Evolutionary conservation across 2,888 invertebrate genomes (phyloP), one percentile per base, ranked within the genome.

Genomic region (Cataglyphis altisquamis): DNA sequence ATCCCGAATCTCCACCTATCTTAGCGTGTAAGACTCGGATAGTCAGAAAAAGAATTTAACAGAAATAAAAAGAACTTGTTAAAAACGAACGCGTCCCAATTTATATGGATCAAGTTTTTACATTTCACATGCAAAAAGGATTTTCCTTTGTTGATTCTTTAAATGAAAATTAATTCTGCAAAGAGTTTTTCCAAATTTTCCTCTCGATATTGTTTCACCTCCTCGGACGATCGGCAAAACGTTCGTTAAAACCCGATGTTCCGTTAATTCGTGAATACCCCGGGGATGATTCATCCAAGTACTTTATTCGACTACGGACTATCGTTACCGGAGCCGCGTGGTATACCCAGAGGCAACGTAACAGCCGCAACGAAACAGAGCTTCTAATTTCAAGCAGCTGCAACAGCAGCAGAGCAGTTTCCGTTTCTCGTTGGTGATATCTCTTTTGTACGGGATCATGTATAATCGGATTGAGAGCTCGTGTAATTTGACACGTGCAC

Each of bases 261-360:
- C 84, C 83, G 90, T 88, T 89, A 89, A 89, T 90, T 88, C 90
- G 87, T 72, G 88, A 90, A 90, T 86, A 85, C 84, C 89, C 74
- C 78, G 84, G 75, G 85, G 90, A 88, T 89, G 88, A 90, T 89
- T 88, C 86, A 70, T 77, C 81, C 84, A 90, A 89, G 87, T 86
- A 90, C 87, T 88, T 89, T 88, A 88, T 88, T 87, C 89, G 84
- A 55, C 83, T 86, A 81, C 73, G 63, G 72, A 86, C 48, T 52
- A 88, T 89, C 88, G 88, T 89, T 89, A 86, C 83, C 80, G 87
- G 80, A 89, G 83, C 68, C 77, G 81, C 75, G 84, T 25, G 25
- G 84, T 72, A 86, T 84, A 74, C 83, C 85, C 70, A 81, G 74
- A 87, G 87, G 75, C 86, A 62, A 62, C 75, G 89, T 68, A 86